Evolutionary conservation across 2,797 vertebrate genomes (phyloP).

Genomic region (Sebastes vulpes): DNA sequence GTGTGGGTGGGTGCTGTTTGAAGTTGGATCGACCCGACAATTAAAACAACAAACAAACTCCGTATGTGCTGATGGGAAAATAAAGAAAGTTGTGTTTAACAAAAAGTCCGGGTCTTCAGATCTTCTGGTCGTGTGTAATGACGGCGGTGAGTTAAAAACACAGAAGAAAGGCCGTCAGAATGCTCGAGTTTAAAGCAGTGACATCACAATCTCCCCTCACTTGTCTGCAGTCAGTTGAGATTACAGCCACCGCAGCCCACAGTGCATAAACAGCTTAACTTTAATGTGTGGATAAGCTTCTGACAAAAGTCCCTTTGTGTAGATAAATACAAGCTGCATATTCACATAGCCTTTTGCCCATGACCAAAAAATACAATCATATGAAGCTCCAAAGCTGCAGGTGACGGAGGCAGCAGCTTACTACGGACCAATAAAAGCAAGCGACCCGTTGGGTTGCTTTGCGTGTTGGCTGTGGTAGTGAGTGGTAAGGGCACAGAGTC

Average conservation of each 20-base stretch:
- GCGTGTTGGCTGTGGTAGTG: conserved; percentile 65
- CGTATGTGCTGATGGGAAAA: neutral
- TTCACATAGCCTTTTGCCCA: conserved; percentile 36
- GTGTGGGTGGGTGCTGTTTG: conserved; percentile 50
- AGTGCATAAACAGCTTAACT: conserved; percentile 60
- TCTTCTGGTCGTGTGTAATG: neutral
- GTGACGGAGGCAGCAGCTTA: conserved; percentile 48
- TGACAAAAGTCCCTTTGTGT: conserved; percentile 55
- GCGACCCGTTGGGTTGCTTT: conserved; percentile 52
- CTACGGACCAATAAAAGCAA: conserved; percentile 41
- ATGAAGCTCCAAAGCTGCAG: conserved; percentile 51
- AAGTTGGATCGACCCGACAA: conserved; percentile 42
- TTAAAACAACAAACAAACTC: conserved; percentile 59
- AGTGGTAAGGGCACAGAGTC: conserved; percentile 44
- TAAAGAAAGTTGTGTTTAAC: neutral
- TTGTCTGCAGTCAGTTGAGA: conserved; percentile 45
- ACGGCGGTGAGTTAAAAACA: neutral
- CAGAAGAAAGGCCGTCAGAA: neutral
- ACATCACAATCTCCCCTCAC: conserved; percentile 33
- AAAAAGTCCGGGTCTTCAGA: neutral
- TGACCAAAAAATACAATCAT: conserved; percentile 42
- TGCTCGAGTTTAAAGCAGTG: conserved; percentile 10
- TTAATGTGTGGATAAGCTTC: conserved; percentile 54
- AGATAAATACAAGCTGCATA: conserved; percentile 53
- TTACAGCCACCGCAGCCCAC: conserved; percentile 38